A percentile compares a stretch with the other conserved stretches of the same genome.
These are phyloP conservation scores for Notiomystis cincta DNA, from an alignment of 2,113 vertebrate genomes.

Conservation along the genomic window DNA sequence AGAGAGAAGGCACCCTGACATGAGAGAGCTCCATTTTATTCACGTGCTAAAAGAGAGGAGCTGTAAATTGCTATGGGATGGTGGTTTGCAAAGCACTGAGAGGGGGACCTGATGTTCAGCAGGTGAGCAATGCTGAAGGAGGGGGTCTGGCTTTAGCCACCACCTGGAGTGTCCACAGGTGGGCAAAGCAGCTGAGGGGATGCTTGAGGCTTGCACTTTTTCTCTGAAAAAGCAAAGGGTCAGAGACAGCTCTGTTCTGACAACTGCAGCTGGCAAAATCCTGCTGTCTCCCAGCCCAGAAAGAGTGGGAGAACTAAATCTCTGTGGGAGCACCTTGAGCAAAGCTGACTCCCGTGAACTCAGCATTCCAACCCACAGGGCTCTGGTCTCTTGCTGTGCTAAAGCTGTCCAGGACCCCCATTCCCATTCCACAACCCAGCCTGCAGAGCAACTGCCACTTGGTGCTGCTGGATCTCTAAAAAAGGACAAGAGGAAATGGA, in stretches of 20 bases:
- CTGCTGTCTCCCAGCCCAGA: background rate
- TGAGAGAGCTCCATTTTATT: background rate
- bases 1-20: background rate
- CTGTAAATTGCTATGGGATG: background rate
- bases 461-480: background rate
- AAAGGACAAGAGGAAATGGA: background rate
- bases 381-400: background rate
- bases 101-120: background rate
- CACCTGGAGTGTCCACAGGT: background rate
- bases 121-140: background rate
- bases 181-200: background rate
- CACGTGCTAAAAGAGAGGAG: background rate
- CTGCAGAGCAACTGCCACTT: background rate
- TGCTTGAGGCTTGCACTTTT: background rate
- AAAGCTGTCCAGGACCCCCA: background rate
- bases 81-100: background rate
- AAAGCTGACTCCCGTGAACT: background rate
- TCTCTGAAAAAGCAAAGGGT: background rate
- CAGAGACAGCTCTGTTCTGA: background rate
- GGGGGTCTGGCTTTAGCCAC: background rate
- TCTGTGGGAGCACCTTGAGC: fast-evolving
- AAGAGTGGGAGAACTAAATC: background rate
- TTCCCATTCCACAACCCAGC: background rate
- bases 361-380: background rate
- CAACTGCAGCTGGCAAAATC: background rate